These are phyloP conservation scores for Pararge aegeria DNA, from an alignment of 1,140 invertebrate genomes.

Conservation along the genomic window DNA sequence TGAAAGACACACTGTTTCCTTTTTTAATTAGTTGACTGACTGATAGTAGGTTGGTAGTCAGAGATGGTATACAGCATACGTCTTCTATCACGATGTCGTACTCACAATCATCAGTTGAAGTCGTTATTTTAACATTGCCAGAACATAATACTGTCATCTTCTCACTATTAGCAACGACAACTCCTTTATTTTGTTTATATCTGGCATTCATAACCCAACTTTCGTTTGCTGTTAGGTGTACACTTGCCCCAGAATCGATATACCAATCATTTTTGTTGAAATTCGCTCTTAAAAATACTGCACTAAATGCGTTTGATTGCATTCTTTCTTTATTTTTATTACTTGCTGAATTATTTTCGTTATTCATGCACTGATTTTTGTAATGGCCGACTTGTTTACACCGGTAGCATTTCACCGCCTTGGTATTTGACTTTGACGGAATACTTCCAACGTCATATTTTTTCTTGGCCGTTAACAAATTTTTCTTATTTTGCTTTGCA, in stretches of 20 bases:
- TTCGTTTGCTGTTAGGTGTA: conserved; percentile 20
- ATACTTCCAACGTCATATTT: neutral
- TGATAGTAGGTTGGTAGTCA: conserved; percentile 24
- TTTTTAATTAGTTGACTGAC: conserved; percentile 22
- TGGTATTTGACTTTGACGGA: neutral
- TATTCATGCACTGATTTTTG: conserved; percentile 5
- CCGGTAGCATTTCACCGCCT: conserved; percentile 5
- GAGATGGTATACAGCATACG: conserved; percentile 19
- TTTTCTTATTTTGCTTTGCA: neutral
- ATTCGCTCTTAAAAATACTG: conserved; percentile 16
- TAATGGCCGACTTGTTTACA: conserved; percentile 23
- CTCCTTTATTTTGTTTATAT: conserved; percentile 33
- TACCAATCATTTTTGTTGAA: conserved; percentile 34
- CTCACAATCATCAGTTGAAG: conserved; percentile 16
- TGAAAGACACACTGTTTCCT: conserved; percentile 24
- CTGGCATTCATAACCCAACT: conserved; percentile 27
- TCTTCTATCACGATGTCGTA: conserved; percentile 31
- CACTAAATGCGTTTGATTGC: neutral
- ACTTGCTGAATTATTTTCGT: neutral
- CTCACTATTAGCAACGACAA: conserved; percentile 44
- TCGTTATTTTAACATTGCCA: conserved; percentile 38
- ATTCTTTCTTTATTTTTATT: neutral
- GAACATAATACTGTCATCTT: conserved; percentile 38
- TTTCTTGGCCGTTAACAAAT: neutral
- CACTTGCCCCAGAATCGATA: conserved; percentile 29